phyloP scores from a whole-genome alignment of 2,888 invertebrate species.

The Hemithea aestivaria region DNA sequence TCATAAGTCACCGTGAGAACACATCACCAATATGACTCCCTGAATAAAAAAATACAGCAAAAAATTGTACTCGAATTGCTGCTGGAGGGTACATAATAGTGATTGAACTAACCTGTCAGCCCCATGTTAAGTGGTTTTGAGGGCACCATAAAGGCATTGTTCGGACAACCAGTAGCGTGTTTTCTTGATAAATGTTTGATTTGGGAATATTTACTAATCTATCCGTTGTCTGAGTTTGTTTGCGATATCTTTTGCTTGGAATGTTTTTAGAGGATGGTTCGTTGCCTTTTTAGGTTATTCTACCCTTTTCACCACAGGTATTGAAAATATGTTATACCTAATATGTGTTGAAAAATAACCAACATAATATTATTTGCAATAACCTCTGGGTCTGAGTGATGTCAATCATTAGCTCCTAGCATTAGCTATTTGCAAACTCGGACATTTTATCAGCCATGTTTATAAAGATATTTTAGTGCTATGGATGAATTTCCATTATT shows the following conservation, averaged over 20 bases:
- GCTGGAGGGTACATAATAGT: conserved; percentile 71
- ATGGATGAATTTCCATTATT: too few relatives aligned
- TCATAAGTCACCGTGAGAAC: conserved; percentile 64
- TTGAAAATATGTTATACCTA: too few relatives aligned
- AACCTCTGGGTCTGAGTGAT: too few relatives aligned
- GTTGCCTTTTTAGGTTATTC: conserved; percentile 1
- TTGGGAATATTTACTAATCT: conserved; percentile 70
- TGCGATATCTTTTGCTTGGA: conserved; percentile 48
- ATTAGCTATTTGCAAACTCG: too few relatives aligned
- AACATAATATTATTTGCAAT: too few relatives aligned
- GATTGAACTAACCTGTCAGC: conserved; percentile 78
- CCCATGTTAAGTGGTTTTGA: conserved; percentile 78
- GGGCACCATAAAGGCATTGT: conserved; percentile 67
- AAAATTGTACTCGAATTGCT: conserved; percentile 67
- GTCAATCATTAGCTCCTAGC: too few relatives aligned
- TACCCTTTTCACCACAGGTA: too few relatives aligned
- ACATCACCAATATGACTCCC: conserved; percentile 50
- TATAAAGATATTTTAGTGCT: too few relatives aligned
- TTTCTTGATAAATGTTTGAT: conserved; percentile 74
- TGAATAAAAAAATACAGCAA: conserved; percentile 55
- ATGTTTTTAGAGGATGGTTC: conserved; percentile 48
- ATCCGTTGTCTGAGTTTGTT: conserved; percentile 46
- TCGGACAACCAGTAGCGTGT: conserved; percentile 71
- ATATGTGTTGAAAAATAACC: too few relatives aligned
- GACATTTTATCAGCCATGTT: too few relatives aligned